Evolutionary conservation across 2,797 vertebrate genomes (phyloP), one percentile per base, ranked within the genome.

Genomic region (Astyanax mexicanus): DNA sequence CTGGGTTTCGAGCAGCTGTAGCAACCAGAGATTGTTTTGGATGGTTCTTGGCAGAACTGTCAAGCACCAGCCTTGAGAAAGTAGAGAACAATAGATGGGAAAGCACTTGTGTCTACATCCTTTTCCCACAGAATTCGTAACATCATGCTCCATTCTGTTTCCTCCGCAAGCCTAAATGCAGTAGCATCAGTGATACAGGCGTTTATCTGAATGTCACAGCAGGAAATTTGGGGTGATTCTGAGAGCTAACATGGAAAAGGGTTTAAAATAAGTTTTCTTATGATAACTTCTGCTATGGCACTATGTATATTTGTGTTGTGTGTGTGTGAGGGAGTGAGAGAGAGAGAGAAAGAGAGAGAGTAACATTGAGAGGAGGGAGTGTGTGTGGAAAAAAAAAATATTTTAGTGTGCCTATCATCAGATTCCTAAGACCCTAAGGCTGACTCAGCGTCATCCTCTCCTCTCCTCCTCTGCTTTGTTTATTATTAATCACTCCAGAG

Each of bases 11-110:
- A 65, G 57, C n/a, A 54, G 51, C 29, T 70, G 2, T 0, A 40
- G 55, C 19, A 47, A 52, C 51, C n/a, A 7, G 10, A 21, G 15
- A 60, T 40, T 57, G 42, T 60, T 74, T 19, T 75, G 25, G 51
- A 78, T 70, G 49, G 2, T 19, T 6, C 23, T 67, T 69, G 52
- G 57, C 49, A 47, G 60, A 55, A 55, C 42, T 13, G 23, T 79
- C 51, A 47, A 7, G 29, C 76, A 76, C 58, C 71, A 38, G 32
- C 40, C 75, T 64, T 76, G 77, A 83, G 74, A 88, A 86, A 83
- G 68, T 5, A 23, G 42, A 87, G 84, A 90, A 92, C 90, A 92
- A 91, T 91, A 79, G 87, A 80, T 83, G 78, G 81, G 77, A 79
- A 84, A 83, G 76, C 42, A 38, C 62, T 79, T 84, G n/a, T 73